A percentile compares a stretch with the other conserved stretches of the same genome.
phyloP scores from a whole-genome alignment of 2,888 invertebrate species.

The Drosophila percnosoma region DNA sequence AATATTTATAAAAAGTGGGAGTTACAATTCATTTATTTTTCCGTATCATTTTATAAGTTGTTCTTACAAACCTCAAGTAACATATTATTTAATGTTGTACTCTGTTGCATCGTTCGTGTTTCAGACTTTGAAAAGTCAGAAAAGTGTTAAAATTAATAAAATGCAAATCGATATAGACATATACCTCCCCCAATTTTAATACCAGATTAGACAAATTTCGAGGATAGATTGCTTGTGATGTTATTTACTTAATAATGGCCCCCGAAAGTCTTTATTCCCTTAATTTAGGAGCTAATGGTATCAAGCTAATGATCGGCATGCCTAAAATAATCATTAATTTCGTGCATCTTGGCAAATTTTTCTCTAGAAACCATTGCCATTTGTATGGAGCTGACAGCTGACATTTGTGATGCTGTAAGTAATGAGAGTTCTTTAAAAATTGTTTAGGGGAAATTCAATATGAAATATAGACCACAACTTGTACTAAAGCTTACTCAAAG shows the following conservation, averaged over 20 bases:
- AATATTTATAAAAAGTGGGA: no score
- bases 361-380: not conserved
- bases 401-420: not conserved
- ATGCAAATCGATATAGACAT: not conserved
- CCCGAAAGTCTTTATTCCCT: not conserved
- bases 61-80: not conserved
- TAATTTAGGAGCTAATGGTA: not conserved
- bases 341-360: not conserved
- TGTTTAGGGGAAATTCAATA: conserved; percentile 36
- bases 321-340: not conserved
- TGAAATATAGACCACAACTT: conserved; percentile 2
- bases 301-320: not conserved
- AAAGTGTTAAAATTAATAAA: not conserved
- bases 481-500: not conserved
- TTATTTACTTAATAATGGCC: not conserved
- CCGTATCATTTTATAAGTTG: not conserved
- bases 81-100: not conserved
- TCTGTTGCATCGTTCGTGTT: not conserved
- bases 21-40: not conserved
- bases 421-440: conserved; percentile 46
- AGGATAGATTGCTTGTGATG: not conserved
- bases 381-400: not conserved
- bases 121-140: not conserved
- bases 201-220: not conserved
- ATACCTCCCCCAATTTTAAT: not conserved